Conservation (phyloP, 2,888 invertebrate species). For the Philhelius pedissequus region DNA sequence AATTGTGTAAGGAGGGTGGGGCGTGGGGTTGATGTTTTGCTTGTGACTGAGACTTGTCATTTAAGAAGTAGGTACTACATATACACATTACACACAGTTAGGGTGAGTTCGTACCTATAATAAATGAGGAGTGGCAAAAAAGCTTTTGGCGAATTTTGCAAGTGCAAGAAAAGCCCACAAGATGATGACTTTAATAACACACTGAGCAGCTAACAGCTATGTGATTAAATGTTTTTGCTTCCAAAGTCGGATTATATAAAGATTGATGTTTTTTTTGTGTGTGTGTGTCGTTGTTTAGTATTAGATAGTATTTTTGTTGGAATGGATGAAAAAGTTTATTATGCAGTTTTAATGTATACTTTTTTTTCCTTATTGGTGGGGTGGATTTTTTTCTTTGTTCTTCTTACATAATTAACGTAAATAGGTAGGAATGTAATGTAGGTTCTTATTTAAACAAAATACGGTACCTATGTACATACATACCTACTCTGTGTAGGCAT, state of each 20-base stretch:
- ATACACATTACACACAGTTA: background rate
- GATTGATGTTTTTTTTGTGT: background rate
- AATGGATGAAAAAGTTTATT: background rate
- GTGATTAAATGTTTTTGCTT: constrained; percentile 26
- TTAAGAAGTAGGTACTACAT: too few species aligned
- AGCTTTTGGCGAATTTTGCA: constrained; percentile 40
- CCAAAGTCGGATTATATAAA: background rate
- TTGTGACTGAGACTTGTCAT: constrained; percentile 51
- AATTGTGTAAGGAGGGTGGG: too few species aligned
- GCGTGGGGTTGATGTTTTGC: too few species aligned
- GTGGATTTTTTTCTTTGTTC: background rate
- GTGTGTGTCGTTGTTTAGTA: background rate
- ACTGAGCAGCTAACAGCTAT: constrained; percentile 14
- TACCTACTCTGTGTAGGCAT: too few species aligned
- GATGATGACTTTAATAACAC: constrained; percentile 18
- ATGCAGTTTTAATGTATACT: background rate
- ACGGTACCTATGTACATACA: too few species aligned
- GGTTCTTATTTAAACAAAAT: too few species aligned
- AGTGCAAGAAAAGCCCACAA: constrained; percentile 33
- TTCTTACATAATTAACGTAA: background rate
- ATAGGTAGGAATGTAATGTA: too few species aligned
- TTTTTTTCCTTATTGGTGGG: background rate
- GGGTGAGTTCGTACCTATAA: background rate
- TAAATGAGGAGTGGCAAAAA: constrained; percentile 26
- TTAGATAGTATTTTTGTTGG: background rate